Conservation (phyloP, 2,888 invertebrate genomes). For the Chymomyza caudatula region DNA sequence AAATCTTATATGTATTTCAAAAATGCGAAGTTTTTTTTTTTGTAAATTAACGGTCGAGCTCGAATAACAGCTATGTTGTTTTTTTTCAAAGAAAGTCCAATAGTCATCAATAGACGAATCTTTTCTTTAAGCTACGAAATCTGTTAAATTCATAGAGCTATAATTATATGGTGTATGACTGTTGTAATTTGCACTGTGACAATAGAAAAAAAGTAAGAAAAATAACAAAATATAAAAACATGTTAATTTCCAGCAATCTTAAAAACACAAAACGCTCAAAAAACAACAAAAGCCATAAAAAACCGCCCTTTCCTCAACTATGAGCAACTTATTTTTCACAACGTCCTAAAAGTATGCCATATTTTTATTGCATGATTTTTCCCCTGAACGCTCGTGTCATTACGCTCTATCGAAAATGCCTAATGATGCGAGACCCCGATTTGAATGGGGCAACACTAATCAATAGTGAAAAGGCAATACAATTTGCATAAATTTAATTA, state of each 20-base stretch:
- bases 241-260: not conserved
- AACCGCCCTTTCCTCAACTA: no score
- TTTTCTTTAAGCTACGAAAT: not conserved
- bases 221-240: not conserved
- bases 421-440: not conserved
- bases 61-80: not conserved
- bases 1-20: no score
- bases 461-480: constrained; percentile 9
- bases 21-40: not conserved
- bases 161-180: not conserved
- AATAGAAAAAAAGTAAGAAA: not conserved
- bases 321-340: not conserved
- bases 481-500: constrained; percentile 59
- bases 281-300: not conserved
- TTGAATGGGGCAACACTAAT: constrained; percentile 8
- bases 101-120: not conserved
- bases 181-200: not conserved
- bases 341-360: constrained; percentile 28
- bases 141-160: not conserved
- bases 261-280: no score
- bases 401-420: not conserved
- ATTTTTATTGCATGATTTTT: not conserved
- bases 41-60: not conserved
- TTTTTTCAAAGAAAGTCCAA: not conserved
- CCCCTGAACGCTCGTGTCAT: not conserved